Conservation (phyloP, 1,140 invertebrate genomes). For the Triops cancriformis region DNA sequence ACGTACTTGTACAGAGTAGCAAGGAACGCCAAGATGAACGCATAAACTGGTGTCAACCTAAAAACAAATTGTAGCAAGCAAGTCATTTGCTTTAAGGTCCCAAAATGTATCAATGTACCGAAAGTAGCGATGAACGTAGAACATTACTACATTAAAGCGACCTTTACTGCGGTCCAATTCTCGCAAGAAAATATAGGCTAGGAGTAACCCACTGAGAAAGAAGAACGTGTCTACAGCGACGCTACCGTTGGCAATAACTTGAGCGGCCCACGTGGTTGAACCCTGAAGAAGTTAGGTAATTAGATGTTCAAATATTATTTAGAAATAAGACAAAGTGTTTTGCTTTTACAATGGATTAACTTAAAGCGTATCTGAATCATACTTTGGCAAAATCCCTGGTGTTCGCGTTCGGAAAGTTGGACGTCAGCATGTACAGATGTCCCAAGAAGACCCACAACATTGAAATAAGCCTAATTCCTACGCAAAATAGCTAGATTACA, state of each 20-base stretch:
- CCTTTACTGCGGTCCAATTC: neutral
- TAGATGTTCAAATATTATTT: neutral
- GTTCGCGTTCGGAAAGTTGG: neutral
- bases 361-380: too few relatives aligned
- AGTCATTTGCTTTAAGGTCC: neutral
- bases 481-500: slow-evolving; percentile 39
- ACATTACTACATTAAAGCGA: neutral
- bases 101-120: neutral
- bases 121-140: neutral
- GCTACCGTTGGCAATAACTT: neutral
- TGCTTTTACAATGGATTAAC: too few relatives aligned
- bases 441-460: slow-evolving; percentile 90
- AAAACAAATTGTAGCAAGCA: too few relatives aligned
- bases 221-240: slow-evolving; percentile 1
- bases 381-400: neutral
- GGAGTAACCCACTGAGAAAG: neutral
- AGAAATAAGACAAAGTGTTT: too few relatives aligned
- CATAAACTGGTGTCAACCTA: slow-evolving; percentile 60
- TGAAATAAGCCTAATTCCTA: slow-evolving; percentile 70
- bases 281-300: neutral
- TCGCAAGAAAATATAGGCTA: neutral
- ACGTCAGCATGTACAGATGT: slow-evolving; percentile 52
- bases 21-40: slow-evolving; percentile 69
- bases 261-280: neutral
- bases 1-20: slow-evolving; percentile 58